Evolutionary conservation across 2,797 vertebrate genomes (phyloP).

Genomic region (Anabacerthia variegaticeps): DNA sequence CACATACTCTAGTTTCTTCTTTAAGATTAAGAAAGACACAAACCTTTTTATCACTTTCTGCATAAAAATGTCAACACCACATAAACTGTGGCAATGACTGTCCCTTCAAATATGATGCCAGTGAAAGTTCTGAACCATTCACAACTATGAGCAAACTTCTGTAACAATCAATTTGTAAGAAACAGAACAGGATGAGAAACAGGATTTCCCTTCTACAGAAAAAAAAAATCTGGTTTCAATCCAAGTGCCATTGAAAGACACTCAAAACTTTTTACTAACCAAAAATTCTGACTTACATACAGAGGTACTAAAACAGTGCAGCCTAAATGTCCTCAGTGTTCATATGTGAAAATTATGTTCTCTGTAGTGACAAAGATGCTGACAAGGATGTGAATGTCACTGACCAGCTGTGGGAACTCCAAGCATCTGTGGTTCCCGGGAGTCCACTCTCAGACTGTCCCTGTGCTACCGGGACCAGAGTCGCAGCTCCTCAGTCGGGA

Average conservation of each 20-base stretch:
- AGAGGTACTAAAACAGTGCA: background rate
- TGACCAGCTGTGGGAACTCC: conserved; percentile 48
- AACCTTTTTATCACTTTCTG: background rate
- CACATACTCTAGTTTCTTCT: background rate
- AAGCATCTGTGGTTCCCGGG: conserved; percentile 21
- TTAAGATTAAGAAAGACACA: background rate
- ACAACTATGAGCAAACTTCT: conserved; percentile 6
- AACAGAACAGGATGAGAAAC: conserved; percentile 6
- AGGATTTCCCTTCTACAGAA: background rate
- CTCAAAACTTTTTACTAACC: background rate
- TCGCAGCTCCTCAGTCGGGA: background rate
- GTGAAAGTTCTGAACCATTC: background rate
- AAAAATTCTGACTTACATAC: background rate
- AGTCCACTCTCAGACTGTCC: background rate
- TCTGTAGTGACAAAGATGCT: conserved; percentile 5
- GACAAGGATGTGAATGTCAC: conserved; percentile 35
- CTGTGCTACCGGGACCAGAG: background rate
- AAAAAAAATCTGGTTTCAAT: conserved; percentile 16
- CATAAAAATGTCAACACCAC: background rate
- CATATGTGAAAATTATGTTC: background rate
- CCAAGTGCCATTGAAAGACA: background rate
- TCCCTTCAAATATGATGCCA: background rate
- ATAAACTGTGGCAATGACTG: background rate
- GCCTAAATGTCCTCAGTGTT: background rate
- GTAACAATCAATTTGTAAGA: conserved; percentile 10